phyloP scores from a whole-genome alignment of 2,797 vertebrate genomes.

The Dallia pectoralis region DNA sequence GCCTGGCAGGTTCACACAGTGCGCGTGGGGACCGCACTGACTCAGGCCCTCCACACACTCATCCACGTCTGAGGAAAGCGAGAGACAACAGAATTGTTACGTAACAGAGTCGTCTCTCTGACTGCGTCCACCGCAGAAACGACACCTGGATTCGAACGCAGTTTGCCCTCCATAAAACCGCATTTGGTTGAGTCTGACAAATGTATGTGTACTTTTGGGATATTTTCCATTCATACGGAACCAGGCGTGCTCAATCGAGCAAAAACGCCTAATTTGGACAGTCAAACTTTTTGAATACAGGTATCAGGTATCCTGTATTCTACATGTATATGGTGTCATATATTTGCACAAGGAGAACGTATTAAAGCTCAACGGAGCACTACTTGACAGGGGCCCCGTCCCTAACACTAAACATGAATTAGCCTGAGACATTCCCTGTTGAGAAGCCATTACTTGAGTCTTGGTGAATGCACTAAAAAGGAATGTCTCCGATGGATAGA shows the following conservation, averaged over 20 bases:
- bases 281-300: background rate
- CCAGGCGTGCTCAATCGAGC: background rate
- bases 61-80: conserved; percentile 76
- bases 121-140: background rate
- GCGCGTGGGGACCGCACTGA: conserved; percentile 76
- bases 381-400: conserved; percentile 3
- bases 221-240: background rate
- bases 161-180: background rate
- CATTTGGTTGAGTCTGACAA: background rate
- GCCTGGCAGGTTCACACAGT: conserved; percentile 81
- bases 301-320: accelerated
- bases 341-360: accelerated
- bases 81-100: background rate
- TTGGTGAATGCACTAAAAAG: conserved; percentile 17
- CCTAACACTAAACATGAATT: background rate
- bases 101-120: background rate
- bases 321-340: accelerated
- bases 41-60: conserved; percentile 77
- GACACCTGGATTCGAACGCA: background rate
- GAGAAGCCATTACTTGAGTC: conserved; percentile 41
- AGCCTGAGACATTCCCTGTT: conserved; percentile 41
- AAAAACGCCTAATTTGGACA: background rate
- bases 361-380: background rate
- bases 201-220: background rate
- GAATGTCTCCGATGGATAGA: background rate